Evolutionary conservation across 2,113 vertebrate genomes (phyloP).

Genomic region (Dipodomys merriami): DNA sequence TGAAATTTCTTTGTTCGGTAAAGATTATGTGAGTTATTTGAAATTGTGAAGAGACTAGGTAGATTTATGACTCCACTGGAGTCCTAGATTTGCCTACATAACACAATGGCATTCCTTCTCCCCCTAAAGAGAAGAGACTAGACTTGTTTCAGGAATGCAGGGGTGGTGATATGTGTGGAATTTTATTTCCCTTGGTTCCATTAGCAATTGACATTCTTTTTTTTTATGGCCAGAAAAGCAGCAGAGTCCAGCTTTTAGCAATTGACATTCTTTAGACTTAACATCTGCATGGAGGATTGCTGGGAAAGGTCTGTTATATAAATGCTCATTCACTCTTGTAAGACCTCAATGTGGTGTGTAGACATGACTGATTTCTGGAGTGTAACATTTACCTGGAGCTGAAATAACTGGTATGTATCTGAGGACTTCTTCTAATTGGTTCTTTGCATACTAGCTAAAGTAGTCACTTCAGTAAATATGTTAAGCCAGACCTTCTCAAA

Average conservation of each 20-base stretch:
- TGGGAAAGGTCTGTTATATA: neutral
- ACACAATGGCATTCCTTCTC: neutral
- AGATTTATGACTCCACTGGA: neutral
- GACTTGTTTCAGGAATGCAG: neutral
- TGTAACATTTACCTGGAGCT: neutral
- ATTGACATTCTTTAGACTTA: neutral
- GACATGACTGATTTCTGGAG: neutral
- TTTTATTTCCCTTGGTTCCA: neutral
- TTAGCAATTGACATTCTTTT: neutral
- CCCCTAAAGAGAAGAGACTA: neutral
- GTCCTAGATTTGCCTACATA: neutral
- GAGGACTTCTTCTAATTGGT: no score
- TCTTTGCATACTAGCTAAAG: no score
- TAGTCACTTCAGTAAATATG: no score
- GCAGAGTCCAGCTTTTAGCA: neutral
- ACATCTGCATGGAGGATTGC: neutral
- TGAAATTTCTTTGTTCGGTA: neutral
- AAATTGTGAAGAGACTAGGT: neutral
- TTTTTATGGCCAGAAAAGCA: no score
- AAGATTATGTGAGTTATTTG: neutral
- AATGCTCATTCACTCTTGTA: neutral
- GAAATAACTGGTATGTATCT: no score
- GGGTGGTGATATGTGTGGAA: no score
- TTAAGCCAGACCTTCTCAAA: neutral
- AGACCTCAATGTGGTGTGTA: neutral